phyloP scores from a whole-genome alignment of 2,113 vertebrate genomes.

The Anas platyrhynchos region DNA sequence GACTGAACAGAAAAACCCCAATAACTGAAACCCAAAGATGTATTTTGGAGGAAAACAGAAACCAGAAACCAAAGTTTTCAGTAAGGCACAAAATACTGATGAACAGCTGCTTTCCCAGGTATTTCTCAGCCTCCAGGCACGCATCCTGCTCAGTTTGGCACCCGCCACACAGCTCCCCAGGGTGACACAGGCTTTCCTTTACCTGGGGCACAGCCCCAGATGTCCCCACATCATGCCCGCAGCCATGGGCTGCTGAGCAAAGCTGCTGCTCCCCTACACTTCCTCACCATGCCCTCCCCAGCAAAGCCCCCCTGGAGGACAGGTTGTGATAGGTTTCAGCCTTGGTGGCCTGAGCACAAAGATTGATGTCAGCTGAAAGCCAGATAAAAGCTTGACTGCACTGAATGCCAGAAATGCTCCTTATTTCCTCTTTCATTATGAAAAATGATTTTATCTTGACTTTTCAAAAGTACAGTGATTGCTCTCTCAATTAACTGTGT shows the following conservation, averaged over 20 bases:
- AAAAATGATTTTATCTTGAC: slow-evolving; percentile 67
- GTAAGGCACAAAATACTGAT: accelerated
- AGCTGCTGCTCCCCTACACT: not conserved
- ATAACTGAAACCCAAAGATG: not conserved
- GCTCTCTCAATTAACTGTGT: slow-evolving; percentile 66
- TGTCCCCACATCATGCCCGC: accelerated
- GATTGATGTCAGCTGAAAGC: slow-evolving; percentile 13
- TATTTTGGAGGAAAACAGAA: not conserved
- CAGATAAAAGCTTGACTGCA: slow-evolving; percentile 30
- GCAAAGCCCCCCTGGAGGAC: not conserved
- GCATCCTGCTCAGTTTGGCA: accelerated
- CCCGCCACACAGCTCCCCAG: too few relatives aligned
- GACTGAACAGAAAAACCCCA: not conserved
- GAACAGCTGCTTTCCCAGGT: not conserved
- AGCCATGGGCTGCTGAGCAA: not conserved
- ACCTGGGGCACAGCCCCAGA: too few relatives aligned
- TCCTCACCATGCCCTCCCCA: not conserved
- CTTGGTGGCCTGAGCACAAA: not conserved
- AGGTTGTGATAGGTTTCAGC: not conserved
- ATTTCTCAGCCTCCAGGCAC: not conserved
- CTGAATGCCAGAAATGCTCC: not conserved
- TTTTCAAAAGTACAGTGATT: slow-evolving; percentile 62
- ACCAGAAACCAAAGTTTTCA: not conserved
- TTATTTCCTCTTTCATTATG: slow-evolving; percentile 60
- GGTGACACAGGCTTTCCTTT: too few relatives aligned